Conservation (phyloP, 2,113 vertebrate genomes). For the Globicephala melas region DNA sequence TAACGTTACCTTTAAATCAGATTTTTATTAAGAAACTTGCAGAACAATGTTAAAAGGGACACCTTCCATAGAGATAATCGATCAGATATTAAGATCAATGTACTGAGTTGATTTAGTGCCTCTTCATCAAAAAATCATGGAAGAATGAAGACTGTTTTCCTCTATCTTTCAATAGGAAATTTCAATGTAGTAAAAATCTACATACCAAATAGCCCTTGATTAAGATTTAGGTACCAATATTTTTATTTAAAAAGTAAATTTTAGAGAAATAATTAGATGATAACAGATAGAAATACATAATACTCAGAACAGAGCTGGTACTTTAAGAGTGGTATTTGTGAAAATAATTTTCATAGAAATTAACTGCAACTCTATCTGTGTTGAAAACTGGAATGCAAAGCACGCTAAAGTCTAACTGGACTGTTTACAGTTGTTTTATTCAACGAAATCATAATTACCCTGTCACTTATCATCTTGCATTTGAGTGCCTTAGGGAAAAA, state of each 20-base stretch:
- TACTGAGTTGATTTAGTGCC: neutral
- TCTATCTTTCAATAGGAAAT: neutral
- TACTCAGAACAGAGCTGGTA: neutral
- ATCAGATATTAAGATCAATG: neutral
- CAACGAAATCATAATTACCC: neutral
- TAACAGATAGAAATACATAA: neutral
- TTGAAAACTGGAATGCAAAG: neutral
- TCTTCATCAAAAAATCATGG: neutral
- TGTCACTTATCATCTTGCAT: neutral
- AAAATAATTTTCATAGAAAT: conserved; percentile 34
- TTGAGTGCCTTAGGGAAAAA: neutral
- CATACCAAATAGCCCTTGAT: neutral
- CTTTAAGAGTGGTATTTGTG: neutral
- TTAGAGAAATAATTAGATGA: neutral
- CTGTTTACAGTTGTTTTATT: neutral
- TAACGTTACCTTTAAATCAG: neutral
- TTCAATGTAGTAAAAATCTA: neutral
- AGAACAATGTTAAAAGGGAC: neutral
- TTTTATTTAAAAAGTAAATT: conserved; percentile 17
- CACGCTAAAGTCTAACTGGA: neutral
- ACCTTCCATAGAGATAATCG: neutral
- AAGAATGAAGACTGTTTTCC: conserved; percentile 6
- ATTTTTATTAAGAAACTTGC: neutral
- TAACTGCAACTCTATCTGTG: neutral
- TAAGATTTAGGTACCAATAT: neutral